These are phyloP conservation scores for Cacoxenus indagator DNA, from an alignment of 2,888 invertebrate species.

Conservation along the genomic window DNA sequence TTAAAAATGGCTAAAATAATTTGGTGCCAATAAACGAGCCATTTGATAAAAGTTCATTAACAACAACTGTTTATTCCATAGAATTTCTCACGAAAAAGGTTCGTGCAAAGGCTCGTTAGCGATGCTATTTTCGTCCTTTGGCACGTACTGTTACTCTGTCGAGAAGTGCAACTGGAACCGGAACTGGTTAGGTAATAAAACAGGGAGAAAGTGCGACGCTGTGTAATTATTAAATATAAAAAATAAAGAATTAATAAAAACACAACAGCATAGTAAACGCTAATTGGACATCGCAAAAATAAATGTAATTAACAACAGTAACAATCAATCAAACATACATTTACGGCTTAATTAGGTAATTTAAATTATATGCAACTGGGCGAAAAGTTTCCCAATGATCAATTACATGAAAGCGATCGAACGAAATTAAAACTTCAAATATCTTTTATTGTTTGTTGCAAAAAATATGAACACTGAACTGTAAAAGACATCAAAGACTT, in stretches of 20 bases:
- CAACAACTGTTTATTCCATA: too few relatives aligned
- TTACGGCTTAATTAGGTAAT: neutral
- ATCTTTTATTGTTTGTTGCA: neutral
- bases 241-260: neutral
- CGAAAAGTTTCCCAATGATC: neutral
- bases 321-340: constrained; percentile 12
- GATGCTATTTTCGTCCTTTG: too few relatives aligned
- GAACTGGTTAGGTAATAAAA: too few relatives aligned
- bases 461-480: neutral
- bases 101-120: too few relatives aligned
- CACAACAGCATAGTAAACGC: neutral
- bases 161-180: too few relatives aligned
- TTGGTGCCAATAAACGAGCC: too few relatives aligned
- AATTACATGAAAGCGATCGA: constrained; percentile 20
- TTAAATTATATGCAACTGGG: neutral
- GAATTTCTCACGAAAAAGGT: too few relatives aligned
- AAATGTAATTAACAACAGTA: constrained; percentile 2
- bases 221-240: neutral
- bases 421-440: constrained; percentile 30
- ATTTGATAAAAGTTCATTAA: too few relatives aligned
- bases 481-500: neutral
- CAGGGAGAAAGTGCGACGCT: too few relatives aligned
- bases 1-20: too few relatives aligned
- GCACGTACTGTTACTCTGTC: too few relatives aligned
- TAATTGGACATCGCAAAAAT: constrained; percentile 1